Conservation (phyloP, 2,797 vertebrate genomes). For the Artibeus jamaicensis region DNA sequence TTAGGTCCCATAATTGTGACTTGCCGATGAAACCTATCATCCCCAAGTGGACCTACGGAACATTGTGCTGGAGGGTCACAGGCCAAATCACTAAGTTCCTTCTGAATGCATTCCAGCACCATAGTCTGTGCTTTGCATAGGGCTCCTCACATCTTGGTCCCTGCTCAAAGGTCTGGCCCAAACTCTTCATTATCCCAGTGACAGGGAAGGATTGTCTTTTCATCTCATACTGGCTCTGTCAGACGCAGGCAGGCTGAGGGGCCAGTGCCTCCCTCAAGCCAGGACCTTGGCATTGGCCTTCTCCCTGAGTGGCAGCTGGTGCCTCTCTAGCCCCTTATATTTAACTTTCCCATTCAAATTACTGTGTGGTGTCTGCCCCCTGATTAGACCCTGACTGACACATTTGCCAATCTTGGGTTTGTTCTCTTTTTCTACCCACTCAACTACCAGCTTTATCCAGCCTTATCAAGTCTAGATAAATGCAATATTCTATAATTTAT, state of each 20-base stretch:
- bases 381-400: background rate
- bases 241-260: background rate
- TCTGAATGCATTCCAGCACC: background rate
- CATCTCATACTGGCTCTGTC: background rate
- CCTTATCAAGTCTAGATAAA: background rate
- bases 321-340: no score
- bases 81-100: background rate
- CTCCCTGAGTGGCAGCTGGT: background rate
- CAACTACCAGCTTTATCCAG: background rate
- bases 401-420: background rate
- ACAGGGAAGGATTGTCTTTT: background rate
- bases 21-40: background rate
- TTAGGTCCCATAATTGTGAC: background rate
- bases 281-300: background rate
- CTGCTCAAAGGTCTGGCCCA: background rate
- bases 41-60: background rate
- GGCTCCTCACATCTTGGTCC: background rate
- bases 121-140: background rate
- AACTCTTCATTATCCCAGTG: background rate
- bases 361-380: background rate
- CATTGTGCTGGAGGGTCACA: background rate
- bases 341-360: background rate
- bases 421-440: background rate
- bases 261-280: background rate
- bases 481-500: background rate